Percentiles rank a stretch among this genome's conserved stretches.
Evolutionary conservation across 2,888 invertebrate species (phyloP).

Genomic region (Alitta virens): DNA sequence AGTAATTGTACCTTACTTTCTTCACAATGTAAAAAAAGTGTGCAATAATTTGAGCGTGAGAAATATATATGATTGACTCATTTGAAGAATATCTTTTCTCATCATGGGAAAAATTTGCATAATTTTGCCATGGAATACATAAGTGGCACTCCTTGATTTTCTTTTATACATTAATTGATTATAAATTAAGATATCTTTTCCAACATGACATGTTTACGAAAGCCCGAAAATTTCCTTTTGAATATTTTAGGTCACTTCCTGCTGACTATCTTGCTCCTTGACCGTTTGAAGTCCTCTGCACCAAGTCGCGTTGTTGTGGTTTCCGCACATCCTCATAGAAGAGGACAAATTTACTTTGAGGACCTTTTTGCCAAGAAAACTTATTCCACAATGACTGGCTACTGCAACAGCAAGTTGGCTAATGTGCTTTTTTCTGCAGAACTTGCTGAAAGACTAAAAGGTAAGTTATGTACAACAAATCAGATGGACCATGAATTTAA

Average conservation of each 20-base stretch:
- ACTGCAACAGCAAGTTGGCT: constrained; percentile 44
- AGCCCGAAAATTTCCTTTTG: too few species aligned
- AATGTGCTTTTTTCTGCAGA: constrained; percentile 42
- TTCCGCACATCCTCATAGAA: neutral
- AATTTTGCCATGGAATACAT: too few species aligned
- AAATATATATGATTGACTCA: neutral
- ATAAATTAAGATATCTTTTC: too few species aligned
- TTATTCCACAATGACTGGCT: constrained; percentile 33
- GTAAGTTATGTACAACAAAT: too few species aligned
- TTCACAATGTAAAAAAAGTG: too few species aligned
- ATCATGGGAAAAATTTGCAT: too few species aligned
- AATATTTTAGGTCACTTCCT: neutral
- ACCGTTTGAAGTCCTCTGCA: neutral
- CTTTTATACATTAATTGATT: too few species aligned
- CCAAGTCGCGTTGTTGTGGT: neutral
- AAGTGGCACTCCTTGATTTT: too few species aligned
- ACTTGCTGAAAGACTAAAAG: neutral
- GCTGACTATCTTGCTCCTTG: neutral
- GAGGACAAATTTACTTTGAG: neutral
- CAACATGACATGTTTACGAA: too few species aligned
- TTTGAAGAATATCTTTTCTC: too few species aligned
- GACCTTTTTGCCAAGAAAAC: constrained; percentile 36
- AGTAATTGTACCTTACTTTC: too few species aligned
- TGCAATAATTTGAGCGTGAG: too few species aligned
- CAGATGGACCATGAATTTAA: neutral